phyloP scores from a whole-genome alignment of 2,113 vertebrate genomes.

The Ictalurus punctatus region DNA sequence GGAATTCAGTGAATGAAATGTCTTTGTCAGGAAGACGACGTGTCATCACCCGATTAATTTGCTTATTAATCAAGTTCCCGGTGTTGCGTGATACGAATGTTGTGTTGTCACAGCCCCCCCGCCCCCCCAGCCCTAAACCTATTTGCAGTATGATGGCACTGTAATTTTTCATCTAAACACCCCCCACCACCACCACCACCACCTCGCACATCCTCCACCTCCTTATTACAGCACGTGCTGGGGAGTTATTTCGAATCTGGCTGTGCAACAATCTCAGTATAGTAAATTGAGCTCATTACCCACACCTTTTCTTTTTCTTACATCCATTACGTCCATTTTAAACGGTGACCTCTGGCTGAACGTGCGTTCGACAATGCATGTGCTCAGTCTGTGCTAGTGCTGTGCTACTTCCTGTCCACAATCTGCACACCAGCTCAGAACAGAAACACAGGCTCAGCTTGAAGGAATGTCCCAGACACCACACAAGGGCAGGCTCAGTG shows the following conservation, averaged over 20 bases:
- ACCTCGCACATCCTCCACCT: conserved; percentile 15
- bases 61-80: conserved; percentile 45
- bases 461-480: background rate
- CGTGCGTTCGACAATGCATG: background rate
- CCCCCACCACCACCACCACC: background rate
- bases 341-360: background rate
- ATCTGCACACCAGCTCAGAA: background rate
- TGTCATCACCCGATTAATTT: conserved; percentile 30
- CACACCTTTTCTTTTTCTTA: background rate
- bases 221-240: conserved; percentile 3
- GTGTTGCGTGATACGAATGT: conserved; percentile 21
- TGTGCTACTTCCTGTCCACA: background rate
- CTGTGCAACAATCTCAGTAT: background rate
- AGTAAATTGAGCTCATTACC: background rate
- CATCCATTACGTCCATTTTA: background rate
- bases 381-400: background rate
- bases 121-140: conserved; percentile 19
- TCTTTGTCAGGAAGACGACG: conserved; percentile 14
- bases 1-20: background rate
- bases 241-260: background rate
- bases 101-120: conserved; percentile 21
- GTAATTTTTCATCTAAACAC: background rate
- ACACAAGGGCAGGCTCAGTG: background rate
- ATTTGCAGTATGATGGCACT: conserved; percentile 39
- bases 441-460: background rate